phyloP scores from a whole-genome alignment of 2,888 invertebrate species.

The Pristionchus mayeri region DNA sequence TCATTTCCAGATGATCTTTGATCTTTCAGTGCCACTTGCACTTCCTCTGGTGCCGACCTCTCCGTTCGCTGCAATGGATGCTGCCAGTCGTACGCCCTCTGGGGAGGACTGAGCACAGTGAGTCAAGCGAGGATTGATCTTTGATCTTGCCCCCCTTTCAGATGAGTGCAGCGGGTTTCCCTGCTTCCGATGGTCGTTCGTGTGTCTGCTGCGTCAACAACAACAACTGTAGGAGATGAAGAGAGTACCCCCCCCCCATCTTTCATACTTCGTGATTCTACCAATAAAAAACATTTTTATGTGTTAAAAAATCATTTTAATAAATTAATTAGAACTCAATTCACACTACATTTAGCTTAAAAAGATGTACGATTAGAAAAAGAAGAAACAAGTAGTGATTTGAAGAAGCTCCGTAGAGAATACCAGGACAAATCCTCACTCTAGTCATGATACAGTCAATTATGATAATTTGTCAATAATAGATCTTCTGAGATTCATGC shows the following conservation, averaged over 20 bases:
- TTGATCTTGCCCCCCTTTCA: constrained; percentile 14
- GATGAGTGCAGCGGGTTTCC: constrained; percentile 30
- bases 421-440: neutral
- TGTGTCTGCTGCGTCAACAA: constrained; percentile 46
- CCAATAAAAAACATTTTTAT: neutral
- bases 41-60: neutral
- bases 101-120: constrained; percentile 19
- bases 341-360: neutral
- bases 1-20: neutral
- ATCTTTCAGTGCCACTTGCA: constrained; percentile 25
- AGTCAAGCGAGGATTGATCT: constrained; percentile 17
- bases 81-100: constrained; percentile 27
- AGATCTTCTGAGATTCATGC: neutral
- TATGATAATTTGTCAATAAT: neutral
- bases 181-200: neutral
- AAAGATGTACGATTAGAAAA: too few relatives aligned
- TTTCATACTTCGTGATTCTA: too few relatives aligned
- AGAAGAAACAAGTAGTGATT: too few relatives aligned
- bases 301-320: neutral
- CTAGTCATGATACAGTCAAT: neutral
- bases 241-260: too few relatives aligned
- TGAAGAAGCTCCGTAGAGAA: neutral
- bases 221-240: constrained; percentile 37
- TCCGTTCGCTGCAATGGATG: neutral
- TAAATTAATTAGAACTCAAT: neutral